Percentiles rank a stretch among this genome's conserved stretches.
phyloP scores from a whole-genome alignment of 2,113 vertebrate species.

The Acinonyx jubatus region DNA sequence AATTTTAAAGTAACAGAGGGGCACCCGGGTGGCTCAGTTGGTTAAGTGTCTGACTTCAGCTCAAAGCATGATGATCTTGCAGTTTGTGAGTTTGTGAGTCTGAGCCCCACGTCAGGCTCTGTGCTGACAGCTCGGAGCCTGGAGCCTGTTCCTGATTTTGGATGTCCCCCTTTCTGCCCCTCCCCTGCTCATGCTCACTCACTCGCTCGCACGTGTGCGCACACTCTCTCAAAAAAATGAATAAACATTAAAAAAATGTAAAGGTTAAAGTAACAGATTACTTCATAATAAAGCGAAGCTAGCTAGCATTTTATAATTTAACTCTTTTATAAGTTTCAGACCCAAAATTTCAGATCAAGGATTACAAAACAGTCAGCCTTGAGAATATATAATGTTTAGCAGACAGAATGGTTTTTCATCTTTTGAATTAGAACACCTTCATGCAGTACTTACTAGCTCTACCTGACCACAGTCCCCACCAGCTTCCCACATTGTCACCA shows the following conservation, averaged over 20 bases:
- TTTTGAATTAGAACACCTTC: background rate
- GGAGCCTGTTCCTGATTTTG: too few relatives aligned
- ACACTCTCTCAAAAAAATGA: too few relatives aligned
- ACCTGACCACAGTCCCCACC: background rate
- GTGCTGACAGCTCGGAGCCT: too few relatives aligned
- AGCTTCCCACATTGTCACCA: background rate
- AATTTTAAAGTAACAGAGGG: constrained; percentile 11
- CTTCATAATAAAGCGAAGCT: constrained; percentile 15
- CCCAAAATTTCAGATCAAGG: background rate
- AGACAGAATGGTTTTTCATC: background rate
- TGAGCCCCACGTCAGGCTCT: too few relatives aligned
- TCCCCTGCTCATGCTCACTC: too few relatives aligned
- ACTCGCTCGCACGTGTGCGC: fast-evolving
- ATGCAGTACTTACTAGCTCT: background rate
- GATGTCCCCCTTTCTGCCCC: too few relatives aligned
- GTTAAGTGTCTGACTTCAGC: too few relatives aligned
- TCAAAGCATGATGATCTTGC: too few relatives aligned
- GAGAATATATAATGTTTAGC: background rate
- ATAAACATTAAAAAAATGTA: too few relatives aligned
- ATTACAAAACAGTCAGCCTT: constrained; percentile 9
- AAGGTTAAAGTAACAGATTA: constrained; percentile 17
- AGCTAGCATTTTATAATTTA: constrained; percentile 42
- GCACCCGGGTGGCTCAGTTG: too few relatives aligned
- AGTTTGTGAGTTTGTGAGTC: too few relatives aligned
- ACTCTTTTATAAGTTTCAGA: constrained; percentile 47